Evolutionary conservation across 2,797 vertebrate genomes (phyloP), one percentile per base, ranked within the genome.

Genomic region (Cirrhinus mrigala): DNA sequence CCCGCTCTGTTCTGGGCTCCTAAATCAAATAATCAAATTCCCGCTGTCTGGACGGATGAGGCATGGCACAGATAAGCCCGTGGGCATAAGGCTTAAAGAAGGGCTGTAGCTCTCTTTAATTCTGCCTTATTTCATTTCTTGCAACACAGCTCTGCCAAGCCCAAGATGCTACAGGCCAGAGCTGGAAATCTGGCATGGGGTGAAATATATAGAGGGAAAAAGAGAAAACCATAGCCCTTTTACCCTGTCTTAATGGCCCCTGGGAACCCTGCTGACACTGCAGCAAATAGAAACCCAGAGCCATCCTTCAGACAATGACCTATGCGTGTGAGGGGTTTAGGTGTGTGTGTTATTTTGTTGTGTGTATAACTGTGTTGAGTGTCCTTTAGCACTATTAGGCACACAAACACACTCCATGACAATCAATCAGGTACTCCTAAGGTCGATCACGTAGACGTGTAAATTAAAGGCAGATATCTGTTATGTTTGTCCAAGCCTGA

Each of bases 11-110:
- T 60, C 37, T 14, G 1, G 18, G 29, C 56, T 85, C 22, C 10
- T 80, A 73, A 85, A 80, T 85, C 83, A 80, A 85, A 73, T 62
- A 64, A 85, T 85, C 54, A 85, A 85, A 85, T 79, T 73, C 77
- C 56, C 1, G 54, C 58, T 79, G 68, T 87, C 76, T 74, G 11
- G 68, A 56, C 4, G 74, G 75, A 83, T 86, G 52, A 68, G 56
- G 52, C 66, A 50, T 58, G 37, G 27, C 54, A 40, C 27, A 64
- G 68, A 87, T 79, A 79, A 83, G 81, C 56, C 56, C 5, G 7
- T 74, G 81, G 81, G 56, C 56, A 22, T 29, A 29, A 83, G 56
- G 68, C 68, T 74, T 71, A 64, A 73, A 82, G 74, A 58, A 60
- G 52, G 73, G 73, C 40, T 70, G 50, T 73, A 82, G 69, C 69